Percentiles rank a stretch among this genome's conserved stretches.
Conservation (phyloP, 1,140 invertebrate genomes). For the Cataglyphis hispanica region DNA sequence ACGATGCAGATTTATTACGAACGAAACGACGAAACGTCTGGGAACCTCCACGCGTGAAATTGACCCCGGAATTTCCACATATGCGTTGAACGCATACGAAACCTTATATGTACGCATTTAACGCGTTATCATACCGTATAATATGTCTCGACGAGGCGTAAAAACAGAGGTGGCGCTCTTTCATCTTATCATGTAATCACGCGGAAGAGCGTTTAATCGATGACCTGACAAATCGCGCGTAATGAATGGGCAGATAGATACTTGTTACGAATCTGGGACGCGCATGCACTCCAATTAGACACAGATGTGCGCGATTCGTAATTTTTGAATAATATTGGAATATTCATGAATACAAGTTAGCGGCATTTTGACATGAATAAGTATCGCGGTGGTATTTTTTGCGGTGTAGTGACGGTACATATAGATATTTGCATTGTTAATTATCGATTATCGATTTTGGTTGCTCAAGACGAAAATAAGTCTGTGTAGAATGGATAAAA, state of each 20-base stretch:
- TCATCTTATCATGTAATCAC: constrained; percentile 36
- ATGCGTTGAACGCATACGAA: constrained; percentile 15
- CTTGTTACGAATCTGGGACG: background rate
- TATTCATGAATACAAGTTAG: background rate
- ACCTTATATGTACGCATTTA: background rate
- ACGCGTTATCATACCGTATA: constrained; percentile 2
- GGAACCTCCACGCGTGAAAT: constrained; percentile 20
- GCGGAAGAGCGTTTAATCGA: background rate
- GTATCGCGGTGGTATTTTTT: background rate
- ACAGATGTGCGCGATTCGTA: background rate
- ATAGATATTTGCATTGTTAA: background rate
- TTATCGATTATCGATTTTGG: constrained; percentile 47
- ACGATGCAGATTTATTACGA: constrained; percentile 57
- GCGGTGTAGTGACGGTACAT: background rate
- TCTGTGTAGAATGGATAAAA: constrained; percentile 4
- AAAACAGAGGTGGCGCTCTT: constrained; percentile 25
- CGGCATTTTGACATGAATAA: background rate
- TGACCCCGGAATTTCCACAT: constrained; percentile 59
- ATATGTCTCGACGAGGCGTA: constrained; percentile 5
- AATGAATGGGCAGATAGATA: background rate
- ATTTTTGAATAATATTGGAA: background rate
- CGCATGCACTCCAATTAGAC: background rate
- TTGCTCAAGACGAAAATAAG: constrained; percentile 44
- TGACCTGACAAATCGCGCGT: constrained; percentile 13
- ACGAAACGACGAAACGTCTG: constrained; percentile 55